A percentile compares a stretch with the other conserved stretches of the same genome.
phyloP scores from a whole-genome alignment of 2,888 invertebrate genomes.

The Anthrax anthrax region DNA sequence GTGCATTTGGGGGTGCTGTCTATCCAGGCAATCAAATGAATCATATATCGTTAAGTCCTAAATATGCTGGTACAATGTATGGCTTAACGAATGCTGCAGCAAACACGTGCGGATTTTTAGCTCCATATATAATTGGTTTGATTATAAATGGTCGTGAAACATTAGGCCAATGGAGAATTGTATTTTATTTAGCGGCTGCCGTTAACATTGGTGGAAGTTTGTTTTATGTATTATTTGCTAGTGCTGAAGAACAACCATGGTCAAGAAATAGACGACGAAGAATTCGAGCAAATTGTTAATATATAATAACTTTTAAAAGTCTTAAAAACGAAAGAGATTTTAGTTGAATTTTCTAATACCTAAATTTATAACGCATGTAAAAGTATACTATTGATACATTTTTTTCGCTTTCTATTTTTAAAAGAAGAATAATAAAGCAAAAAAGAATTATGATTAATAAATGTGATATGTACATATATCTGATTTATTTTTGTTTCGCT shows the following conservation, averaged over 20 bases:
- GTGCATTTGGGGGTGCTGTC: conserved; percentile 61
- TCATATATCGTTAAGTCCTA: conserved; percentile 67
- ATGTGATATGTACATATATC: too few relatives aligned
- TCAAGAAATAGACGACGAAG: conserved; percentile 16
- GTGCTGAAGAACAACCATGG: conserved; percentile 62
- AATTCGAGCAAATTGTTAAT: background rate
- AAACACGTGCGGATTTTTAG: conserved; percentile 69
- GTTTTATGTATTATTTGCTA: conserved; percentile 65
- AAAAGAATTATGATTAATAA: too few relatives aligned
- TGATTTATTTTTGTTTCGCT: too few relatives aligned
- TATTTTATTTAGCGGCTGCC: conserved; percentile 66
- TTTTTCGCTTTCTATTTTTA: too few relatives aligned
- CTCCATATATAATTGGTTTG: conserved; percentile 61
- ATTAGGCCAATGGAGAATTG: conserved; percentile 35
- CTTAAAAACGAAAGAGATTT: too few relatives aligned
- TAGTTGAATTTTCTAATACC: too few relatives aligned
- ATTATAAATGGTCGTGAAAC: conserved; percentile 44
- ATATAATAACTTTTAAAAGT: too few relatives aligned
- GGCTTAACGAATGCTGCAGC: conserved; percentile 72
- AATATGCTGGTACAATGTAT: conserved; percentile 72
- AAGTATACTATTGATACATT: too few relatives aligned
- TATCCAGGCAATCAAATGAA: conserved; percentile 76
- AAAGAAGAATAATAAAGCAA: too few relatives aligned
- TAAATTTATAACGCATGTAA: too few relatives aligned
- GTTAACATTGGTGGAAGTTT: conserved; percentile 60